Percentiles rank a stretch among this genome's conserved stretches.
Conservation (phyloP, 2,888 invertebrate species). For the Azorinus chamasolen region DNA sequence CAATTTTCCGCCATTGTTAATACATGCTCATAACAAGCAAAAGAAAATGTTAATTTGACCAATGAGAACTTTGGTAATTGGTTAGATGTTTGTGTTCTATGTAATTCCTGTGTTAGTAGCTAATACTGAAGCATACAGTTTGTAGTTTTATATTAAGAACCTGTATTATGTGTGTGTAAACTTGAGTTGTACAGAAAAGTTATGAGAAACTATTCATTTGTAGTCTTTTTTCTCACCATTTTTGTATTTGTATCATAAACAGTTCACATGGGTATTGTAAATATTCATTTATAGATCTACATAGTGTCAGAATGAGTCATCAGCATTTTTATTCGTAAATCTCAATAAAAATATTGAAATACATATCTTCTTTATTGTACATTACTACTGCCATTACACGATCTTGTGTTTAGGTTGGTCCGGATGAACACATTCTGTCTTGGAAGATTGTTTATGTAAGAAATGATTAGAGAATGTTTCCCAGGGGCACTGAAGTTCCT, state of each 20-base stretch:
- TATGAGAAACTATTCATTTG: slow-evolving; percentile 21
- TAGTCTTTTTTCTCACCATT: slow-evolving; percentile 47
- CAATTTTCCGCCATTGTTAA: too few species aligned
- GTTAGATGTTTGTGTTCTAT: too few species aligned
- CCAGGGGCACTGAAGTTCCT: too few species aligned
- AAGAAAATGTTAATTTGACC: too few species aligned
- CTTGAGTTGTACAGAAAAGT: slow-evolving; percentile 59
- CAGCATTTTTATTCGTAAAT: slow-evolving; percentile 67
- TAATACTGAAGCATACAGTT: slow-evolving; percentile 8
- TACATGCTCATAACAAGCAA: too few species aligned
- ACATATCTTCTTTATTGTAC: slow-evolving; percentile 32
- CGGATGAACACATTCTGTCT: slow-evolving; percentile 30
- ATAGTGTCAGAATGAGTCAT: slow-evolving; percentile 52
- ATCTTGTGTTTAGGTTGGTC: background rate
- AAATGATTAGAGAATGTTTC: too few species aligned
- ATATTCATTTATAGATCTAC: slow-evolving; percentile 60
- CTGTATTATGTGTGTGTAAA: background rate
- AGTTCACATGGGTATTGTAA: slow-evolving; percentile 46
- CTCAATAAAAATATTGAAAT: slow-evolving; percentile 61
- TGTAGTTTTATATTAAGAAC: slow-evolving; percentile 12
- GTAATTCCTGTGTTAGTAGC: too few species aligned
- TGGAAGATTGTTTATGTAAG: too few species aligned
- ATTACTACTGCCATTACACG: slow-evolving; percentile 18
- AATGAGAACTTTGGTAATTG: too few species aligned
- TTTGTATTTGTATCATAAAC: slow-evolving; percentile 56